A percentile compares a stretch with the other conserved stretches of the same genome.
Conservation (phyloP, 2,113 vertebrate genomes). For the Semnornis frantzii region DNA sequence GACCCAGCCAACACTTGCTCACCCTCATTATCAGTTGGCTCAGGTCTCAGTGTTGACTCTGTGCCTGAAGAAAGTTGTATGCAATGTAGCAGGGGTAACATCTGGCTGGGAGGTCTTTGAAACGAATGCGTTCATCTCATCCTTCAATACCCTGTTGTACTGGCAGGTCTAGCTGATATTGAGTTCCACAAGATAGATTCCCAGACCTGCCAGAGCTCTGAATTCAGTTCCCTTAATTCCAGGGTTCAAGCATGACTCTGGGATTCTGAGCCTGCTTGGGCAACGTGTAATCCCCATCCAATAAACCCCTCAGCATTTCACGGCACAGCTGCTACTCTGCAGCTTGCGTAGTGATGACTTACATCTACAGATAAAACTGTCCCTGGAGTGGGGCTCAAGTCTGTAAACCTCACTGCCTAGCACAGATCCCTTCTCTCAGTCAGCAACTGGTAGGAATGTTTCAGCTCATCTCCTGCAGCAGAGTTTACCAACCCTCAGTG, state of each 20-base stretch:
- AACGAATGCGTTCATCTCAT: background rate
- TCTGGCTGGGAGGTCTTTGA: constrained; percentile 27
- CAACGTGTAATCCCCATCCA: background rate
- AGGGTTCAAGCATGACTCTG: background rate
- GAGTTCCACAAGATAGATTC: background rate
- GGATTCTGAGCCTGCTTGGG: background rate
- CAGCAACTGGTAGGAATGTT: background rate
- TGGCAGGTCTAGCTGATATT: background rate
- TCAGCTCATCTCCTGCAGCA: background rate
- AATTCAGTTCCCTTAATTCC: background rate
- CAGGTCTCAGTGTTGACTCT: background rate
- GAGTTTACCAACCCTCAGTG: background rate
- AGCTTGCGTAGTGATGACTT: background rate
- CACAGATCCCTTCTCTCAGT: background rate
- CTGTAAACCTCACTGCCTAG: background rate
- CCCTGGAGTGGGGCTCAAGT: background rate
- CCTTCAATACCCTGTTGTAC: background rate
- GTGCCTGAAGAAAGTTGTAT: background rate
- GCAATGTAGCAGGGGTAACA: background rate
- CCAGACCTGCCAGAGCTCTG: background rate
- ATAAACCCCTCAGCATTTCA: background rate
- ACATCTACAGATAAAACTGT: background rate
- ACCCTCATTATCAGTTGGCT: background rate
- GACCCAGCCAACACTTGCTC: background rate
- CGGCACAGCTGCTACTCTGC: background rate